Percentiles rank a stretch among this genome's conserved stretches.
phyloP scores from a whole-genome alignment of 2,888 invertebrate species.

The Lithodes maja region DNA sequence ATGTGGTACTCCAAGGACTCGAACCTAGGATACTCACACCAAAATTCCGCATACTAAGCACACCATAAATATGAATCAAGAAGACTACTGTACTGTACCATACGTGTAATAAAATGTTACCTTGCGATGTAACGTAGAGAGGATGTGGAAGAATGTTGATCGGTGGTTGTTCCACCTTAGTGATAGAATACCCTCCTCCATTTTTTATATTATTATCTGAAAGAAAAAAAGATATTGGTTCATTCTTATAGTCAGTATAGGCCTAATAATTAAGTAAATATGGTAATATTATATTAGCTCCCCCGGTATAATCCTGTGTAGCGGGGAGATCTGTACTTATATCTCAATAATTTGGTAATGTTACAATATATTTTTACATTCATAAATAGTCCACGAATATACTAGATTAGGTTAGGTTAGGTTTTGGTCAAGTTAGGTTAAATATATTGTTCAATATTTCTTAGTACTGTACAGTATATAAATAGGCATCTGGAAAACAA shows the following conservation, averaged over 20 bases:
- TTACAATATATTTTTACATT: no score
- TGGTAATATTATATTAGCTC: neutral
- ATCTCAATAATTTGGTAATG: no score
- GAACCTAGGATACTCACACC: no score
- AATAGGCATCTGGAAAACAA: no score
- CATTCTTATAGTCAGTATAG: neutral
- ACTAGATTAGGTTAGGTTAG: no score
- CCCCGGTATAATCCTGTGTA: no score
- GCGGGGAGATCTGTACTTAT: no score
- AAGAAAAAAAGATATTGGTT: neutral
- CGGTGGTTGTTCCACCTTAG: constrained; percentile 59
- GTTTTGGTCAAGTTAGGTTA: no score
- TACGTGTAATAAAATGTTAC: neutral
- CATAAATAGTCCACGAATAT: no score
- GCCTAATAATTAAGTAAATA: neutral
- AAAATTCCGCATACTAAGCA: neutral
- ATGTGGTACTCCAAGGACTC: no score
- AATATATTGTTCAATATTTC: no score
- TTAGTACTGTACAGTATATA: no score
- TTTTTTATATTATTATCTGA: neutral
- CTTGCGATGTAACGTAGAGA: constrained; percentile 53
- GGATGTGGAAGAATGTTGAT: constrained; percentile 41
- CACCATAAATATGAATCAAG: neutral
- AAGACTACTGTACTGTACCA: neutral
- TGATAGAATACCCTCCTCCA: constrained; percentile 54